Percentiles rank a stretch among this genome's conserved stretches.
These are phyloP conservation scores for Apodemia zela DNA, from an alignment of 2,888 invertebrate genomes.

Conservation along the genomic window DNA sequence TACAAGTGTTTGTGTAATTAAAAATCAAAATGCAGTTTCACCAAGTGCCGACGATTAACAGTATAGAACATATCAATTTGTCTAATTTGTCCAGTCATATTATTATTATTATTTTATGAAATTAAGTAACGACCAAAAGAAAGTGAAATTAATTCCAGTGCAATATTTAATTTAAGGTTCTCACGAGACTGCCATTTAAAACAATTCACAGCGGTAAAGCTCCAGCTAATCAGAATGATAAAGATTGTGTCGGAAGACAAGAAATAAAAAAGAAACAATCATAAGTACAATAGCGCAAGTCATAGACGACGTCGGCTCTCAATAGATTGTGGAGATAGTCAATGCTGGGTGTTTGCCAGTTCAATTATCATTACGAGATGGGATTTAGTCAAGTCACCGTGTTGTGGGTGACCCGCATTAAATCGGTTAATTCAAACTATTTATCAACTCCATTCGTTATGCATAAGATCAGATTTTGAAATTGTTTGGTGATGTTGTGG, in stretches of 20 bases:
- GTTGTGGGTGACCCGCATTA: constrained; percentile 79
- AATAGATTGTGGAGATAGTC: constrained; percentile 70
- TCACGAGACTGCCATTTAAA: constrained; percentile 53
- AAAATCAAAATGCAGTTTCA: too few species aligned
- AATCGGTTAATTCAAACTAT: constrained; percentile 80
- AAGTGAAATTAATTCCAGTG: constrained; percentile 8
- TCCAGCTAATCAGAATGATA: constrained; percentile 76
- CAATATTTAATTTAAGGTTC: constrained; percentile 43
- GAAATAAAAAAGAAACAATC: constrained; percentile 70
- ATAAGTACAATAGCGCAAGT: constrained; percentile 75
- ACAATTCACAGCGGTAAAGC: constrained; percentile 76
- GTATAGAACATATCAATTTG: too few species aligned
- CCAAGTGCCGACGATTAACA: too few species aligned
- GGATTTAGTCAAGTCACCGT: constrained; percentile 69
- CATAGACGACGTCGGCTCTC: constrained; percentile 67
- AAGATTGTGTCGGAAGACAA: constrained; percentile 79
- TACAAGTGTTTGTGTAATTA: too few species aligned
- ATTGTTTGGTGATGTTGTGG: constrained; percentile 78
- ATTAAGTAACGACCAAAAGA: neutral
- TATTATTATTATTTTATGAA: too few species aligned
- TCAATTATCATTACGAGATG: constrained; percentile 76
- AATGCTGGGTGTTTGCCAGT: constrained; percentile 78
- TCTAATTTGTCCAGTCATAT: too few species aligned
- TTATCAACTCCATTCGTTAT: constrained; percentile 78
- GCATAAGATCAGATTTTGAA: constrained; percentile 77